phyloP scores from a whole-genome alignment of 2,888 invertebrate species.

The Polymixis flavicincta region DNA sequence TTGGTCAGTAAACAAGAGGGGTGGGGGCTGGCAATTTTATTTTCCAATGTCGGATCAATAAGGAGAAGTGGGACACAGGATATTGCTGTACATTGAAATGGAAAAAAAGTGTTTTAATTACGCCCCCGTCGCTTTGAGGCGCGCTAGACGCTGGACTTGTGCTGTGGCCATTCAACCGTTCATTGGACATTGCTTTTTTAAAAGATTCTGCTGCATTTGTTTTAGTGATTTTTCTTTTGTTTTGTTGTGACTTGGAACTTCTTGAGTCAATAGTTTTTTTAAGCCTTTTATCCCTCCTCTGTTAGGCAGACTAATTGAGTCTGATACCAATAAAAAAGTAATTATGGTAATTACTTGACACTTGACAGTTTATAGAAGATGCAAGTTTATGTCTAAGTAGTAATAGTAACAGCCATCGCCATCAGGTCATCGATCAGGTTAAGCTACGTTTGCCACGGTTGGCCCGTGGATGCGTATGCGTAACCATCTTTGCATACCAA shows the following conservation, averaged over 20 bases:
- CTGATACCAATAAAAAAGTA: too few species aligned
- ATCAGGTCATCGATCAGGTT: too few species aligned
- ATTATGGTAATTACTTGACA: too few species aligned
- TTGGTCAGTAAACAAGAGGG: conserved; percentile 81
- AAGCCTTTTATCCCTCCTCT: not conserved
- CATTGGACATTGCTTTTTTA: conserved; percentile 50
- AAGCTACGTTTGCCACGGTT: too few species aligned
- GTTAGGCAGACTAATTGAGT: too few species aligned
- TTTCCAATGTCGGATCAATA: conserved; percentile 83
- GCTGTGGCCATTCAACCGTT: conserved; percentile 50
- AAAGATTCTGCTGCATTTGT: conserved; percentile 23
- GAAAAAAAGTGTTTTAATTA: conserved; percentile 82
- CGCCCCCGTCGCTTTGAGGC: conserved; percentile 72
- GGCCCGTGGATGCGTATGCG: too few species aligned
- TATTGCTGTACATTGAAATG: conserved; percentile 81
- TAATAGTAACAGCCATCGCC: too few species aligned
- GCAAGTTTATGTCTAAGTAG: not conserved
- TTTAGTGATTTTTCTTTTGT: conserved; percentile 15
- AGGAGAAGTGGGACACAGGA: conserved; percentile 80
- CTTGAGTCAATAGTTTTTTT: not conserved
- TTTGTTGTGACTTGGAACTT: not conserved
- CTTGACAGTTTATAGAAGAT: not conserved
- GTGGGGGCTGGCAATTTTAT: conserved; percentile 72
- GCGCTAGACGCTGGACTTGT: conserved; percentile 59
- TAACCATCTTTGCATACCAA: too few species aligned